Conservation (phyloP, 2,888 invertebrate species). For the Nasonovia ribisnigri region DNA sequence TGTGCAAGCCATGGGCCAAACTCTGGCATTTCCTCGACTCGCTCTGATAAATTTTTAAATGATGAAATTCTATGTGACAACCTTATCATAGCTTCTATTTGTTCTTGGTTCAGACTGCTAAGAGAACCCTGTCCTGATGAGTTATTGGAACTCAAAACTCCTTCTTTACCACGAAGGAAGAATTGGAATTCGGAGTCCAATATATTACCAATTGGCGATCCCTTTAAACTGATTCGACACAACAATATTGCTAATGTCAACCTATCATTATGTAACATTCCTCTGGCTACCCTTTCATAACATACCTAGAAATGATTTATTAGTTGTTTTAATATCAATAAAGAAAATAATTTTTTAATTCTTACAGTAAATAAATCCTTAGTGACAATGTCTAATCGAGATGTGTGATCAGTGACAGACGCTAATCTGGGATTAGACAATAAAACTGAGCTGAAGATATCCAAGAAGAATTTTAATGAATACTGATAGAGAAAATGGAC, state of each 20-base stretch:
- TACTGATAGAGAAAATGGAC: conserved; percentile 99
- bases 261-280: conserved; percentile 97
- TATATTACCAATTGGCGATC: conserved; percentile 87
- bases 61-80: conserved; percentile 81
- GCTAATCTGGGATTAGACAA: conserved; percentile 84
- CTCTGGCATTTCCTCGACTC: conserved; percentile 83
- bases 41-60: conserved; percentile 85
- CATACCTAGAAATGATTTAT: conserved; percentile 76
- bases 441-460: conserved; percentile 96
- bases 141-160: conserved; percentile 77
- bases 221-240: conserved; percentile 94
- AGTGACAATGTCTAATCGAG: conserved; percentile 89
- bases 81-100: conserved; percentile 84
- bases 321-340: background rate
- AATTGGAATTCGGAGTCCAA: conserved; percentile 90
- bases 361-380: conserved; percentile 91
- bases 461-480: conserved; percentile 98
- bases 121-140: conserved; percentile 75
- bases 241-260: conserved; percentile 95
- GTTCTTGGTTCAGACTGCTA: conserved; percentile 77
- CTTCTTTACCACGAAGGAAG: conserved; percentile 93
- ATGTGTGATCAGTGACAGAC: conserved; percentile 85
- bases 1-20: conserved; percentile 90
- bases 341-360: conserved; percentile 53
- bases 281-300: conserved; percentile 95